Evolutionary conservation across 2,113 vertebrate genomes (phyloP).

Genomic region (Micronycteris hirsuta): DNA sequence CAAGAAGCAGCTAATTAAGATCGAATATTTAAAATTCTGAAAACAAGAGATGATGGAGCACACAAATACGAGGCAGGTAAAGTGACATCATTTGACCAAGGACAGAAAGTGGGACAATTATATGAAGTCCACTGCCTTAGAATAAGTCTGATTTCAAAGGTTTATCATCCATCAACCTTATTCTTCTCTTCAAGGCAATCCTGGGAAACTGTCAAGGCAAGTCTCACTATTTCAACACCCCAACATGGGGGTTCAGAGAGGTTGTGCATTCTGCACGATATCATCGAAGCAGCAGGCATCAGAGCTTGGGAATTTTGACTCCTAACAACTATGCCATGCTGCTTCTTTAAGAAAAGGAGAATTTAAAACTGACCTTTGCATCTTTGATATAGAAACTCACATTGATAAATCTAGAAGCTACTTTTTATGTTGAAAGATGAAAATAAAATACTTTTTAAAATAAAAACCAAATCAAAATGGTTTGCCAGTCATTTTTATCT

Average conservation of each 20-base stretch:
- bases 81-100: neutral
- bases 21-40: neutral
- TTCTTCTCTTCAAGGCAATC: neutral
- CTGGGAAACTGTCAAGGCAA: neutral
- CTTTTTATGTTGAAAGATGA: neutral
- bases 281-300: neutral
- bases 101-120: neutral
- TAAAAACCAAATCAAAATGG: constrained; percentile 31
- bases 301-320: neutral
- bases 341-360: neutral
- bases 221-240: neutral
- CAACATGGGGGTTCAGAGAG: neutral
- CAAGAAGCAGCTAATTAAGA: neutral
- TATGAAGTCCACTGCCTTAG: neutral
- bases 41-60: neutral
- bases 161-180: neutral
- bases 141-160: neutral
- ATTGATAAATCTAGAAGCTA: neutral
- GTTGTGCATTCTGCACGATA: neutral
- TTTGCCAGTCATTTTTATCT: neutral
- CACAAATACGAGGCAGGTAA: neutral
- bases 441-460: neutral
- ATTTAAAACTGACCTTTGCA: neutral
- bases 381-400: neutral
- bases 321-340: neutral